Conservation (phyloP, 2,888 invertebrate genomes). For the Cheilosia soror region DNA sequence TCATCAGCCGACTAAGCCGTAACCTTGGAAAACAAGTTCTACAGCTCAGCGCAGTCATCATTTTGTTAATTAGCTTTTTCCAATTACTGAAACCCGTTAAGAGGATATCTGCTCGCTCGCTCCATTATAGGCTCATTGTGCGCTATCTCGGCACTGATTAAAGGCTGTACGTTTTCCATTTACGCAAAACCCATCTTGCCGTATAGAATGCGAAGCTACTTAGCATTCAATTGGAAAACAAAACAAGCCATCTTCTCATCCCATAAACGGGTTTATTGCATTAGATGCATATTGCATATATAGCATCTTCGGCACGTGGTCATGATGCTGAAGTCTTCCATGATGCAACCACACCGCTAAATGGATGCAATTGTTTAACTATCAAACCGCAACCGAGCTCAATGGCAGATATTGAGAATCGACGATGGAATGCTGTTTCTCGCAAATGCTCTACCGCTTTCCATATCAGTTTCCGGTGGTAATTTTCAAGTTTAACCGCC, state of each 20-base stretch:
- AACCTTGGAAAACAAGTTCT: slow-evolving; percentile 54
- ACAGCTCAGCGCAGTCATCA: slow-evolving; percentile 11
- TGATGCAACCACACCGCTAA: slow-evolving; percentile 25
- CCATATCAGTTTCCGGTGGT: slow-evolving; percentile 53
- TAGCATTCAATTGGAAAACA: slow-evolving; percentile 31
- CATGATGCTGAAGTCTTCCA: too few relatives aligned
- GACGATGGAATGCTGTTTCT: slow-evolving; percentile 35
- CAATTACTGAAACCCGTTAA: slow-evolving; percentile 55
- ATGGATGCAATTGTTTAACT: slow-evolving; percentile 21
- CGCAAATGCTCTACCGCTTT: slow-evolving; percentile 12
- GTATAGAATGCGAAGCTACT: slow-evolving; percentile 23
- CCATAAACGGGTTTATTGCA: slow-evolving; percentile 17
- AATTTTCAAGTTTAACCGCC: slow-evolving; percentile 41
- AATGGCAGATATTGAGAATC: slow-evolving; percentile 1
- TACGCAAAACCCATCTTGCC: slow-evolving; percentile 36
- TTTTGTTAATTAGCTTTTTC: slow-evolving; percentile 53
- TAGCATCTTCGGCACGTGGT: slow-evolving; percentile 31
- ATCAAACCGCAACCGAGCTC: slow-evolving; percentile 10
- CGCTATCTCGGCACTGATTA: slow-evolving; percentile 40
- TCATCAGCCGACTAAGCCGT: slow-evolving; percentile 19
- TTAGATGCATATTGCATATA: not conserved
- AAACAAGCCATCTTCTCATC: not conserved
- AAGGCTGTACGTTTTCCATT: slow-evolving; percentile 50
- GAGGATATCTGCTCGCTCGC: slow-evolving; percentile 29
- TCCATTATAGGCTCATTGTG: slow-evolving; percentile 52